These are phyloP conservation scores for Streblospio benedicti DNA, from an alignment of 1,140 invertebrate genomes.

Conservation along the genomic window DNA sequence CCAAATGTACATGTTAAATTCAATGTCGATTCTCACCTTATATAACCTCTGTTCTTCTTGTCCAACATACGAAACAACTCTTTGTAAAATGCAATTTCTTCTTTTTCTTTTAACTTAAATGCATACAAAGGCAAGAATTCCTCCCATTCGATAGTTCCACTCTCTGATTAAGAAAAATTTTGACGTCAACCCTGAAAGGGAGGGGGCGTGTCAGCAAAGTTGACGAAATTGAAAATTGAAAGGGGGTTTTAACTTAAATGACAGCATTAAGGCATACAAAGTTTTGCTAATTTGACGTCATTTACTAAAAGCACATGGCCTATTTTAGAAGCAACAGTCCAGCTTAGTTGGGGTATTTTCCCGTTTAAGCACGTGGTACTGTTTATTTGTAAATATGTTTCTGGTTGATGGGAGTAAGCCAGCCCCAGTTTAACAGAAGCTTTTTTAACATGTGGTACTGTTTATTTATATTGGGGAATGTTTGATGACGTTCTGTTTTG, in stretches of 20 bases:
- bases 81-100: background rate
- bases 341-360: no score
- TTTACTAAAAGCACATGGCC: background rate
- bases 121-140: background rate
- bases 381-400: no score
- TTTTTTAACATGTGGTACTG: no score
- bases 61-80: slow-evolving; percentile 1
- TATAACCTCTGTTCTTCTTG: background rate
- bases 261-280: background rate
- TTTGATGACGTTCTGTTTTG: no score
- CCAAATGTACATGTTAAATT: no score
- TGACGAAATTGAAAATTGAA: background rate
- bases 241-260: background rate
- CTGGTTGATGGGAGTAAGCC: no score
- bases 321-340: background rate
- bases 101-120: background rate
- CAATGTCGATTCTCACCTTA: background rate
- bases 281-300: background rate
- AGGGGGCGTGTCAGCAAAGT: background rate
- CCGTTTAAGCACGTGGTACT: no score
- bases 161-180: no score
- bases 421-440: no score
- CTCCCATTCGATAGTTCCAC: background rate
- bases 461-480: no score
- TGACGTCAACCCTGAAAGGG: no score